Percentiles rank a stretch among this genome's conserved stretches.
phyloP scores from a whole-genome alignment of 1,140 invertebrate genomes.

The Diachasma alloeum region DNA sequence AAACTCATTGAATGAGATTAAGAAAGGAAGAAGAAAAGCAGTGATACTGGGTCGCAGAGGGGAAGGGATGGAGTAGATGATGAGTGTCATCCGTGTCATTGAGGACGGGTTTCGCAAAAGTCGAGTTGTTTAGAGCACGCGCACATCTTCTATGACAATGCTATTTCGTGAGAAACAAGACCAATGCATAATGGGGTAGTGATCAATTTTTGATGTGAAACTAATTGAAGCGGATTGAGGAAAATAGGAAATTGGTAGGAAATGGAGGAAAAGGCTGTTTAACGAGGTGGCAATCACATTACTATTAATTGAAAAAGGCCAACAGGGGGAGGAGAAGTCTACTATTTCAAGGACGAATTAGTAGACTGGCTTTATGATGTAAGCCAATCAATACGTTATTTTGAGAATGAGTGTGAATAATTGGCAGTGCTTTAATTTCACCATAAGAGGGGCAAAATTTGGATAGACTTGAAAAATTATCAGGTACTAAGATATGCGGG shows the following conservation, averaged over 20 bases:
- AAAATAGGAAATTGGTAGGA: not conserved
- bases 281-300: not conserved
- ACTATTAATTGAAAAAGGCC: not conserved
- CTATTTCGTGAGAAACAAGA: not conserved
- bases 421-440: too few species aligned
- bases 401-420: too few species aligned
- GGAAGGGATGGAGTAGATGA: slow-evolving; percentile 8
- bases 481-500: not conserved
- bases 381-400: too few species aligned
- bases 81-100: slow-evolving; percentile 29
- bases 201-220: not conserved
- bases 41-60: slow-evolving; percentile 18
- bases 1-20: not conserved
- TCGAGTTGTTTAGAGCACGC: not conserved
- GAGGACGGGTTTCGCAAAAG: not conserved
- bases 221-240: not conserved
- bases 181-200: not conserved
- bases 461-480: not conserved
- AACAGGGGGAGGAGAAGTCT: not conserved
- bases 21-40: not conserved
- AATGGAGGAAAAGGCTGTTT: not conserved
- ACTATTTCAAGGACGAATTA: not conserved
- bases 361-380: not conserved
- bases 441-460: not conserved
- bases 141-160: not conserved